These are phyloP conservation scores for Coryphaenoides rupestris DNA, from an alignment of 2,113 vertebrate species.

Conservation along the genomic window DNA sequence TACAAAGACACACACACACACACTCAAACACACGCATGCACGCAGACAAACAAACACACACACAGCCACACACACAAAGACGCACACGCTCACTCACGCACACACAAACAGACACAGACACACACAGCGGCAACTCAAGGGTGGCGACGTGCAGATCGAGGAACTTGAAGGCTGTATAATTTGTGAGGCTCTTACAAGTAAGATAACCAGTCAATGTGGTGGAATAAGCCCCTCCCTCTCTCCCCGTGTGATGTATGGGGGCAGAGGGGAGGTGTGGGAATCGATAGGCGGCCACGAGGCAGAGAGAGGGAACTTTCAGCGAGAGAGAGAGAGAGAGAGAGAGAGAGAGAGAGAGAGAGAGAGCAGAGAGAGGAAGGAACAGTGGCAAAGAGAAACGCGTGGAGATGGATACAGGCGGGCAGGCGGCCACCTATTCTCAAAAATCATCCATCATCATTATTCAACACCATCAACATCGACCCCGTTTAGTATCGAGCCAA, in stretches of 20 bases:
- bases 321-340: too few species aligned
- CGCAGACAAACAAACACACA: constrained; percentile 10
- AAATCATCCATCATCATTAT: too few species aligned
- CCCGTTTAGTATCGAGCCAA: too few species aligned
- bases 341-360: too few species aligned
- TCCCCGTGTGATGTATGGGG: constrained; percentile 25
- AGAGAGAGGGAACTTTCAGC: too few species aligned
- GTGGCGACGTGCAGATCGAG: constrained; percentile 9
- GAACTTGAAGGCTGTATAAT: constrained; percentile 41
- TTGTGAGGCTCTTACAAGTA: constrained; percentile 43
- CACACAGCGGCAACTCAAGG: constrained; percentile 8
- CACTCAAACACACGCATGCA: not conserved
- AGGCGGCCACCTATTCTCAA: too few species aligned
- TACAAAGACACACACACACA: constrained; percentile 2
- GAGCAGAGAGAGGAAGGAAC: too few species aligned
- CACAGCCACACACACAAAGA: not conserved
- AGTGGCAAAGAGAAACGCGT: too few species aligned
- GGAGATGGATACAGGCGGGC: too few species aligned
- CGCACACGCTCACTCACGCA: not conserved
- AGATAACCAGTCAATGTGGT: constrained; percentile 27
- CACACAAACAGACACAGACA: constrained; percentile 21
- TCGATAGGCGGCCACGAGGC: too few species aligned
- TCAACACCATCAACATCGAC: too few species aligned
- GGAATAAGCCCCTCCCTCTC: constrained; percentile 47
- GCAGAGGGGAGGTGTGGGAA: not conserved